Percentiles rank a stretch among this genome's conserved stretches.
Conservation (phyloP, 2,888 invertebrate genomes). For the Cantharis lateralis region DNA sequence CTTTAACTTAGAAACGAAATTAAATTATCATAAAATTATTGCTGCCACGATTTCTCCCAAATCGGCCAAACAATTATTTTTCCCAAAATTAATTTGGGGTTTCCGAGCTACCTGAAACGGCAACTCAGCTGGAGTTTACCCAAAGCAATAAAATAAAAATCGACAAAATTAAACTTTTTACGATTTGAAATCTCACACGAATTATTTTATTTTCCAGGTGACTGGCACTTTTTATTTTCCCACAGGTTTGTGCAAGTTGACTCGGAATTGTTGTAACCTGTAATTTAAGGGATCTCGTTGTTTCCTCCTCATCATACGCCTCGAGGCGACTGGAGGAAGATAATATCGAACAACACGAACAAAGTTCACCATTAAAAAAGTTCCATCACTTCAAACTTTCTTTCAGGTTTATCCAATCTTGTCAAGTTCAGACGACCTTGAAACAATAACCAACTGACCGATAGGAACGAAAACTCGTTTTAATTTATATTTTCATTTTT, state of each 20-base stretch:
- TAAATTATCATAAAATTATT: not conserved
- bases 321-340: constrained; percentile 25
- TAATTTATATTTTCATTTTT: constrained; percentile 1
- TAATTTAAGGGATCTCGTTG: constrained; percentile 36
- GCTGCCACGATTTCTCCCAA: not conserved
- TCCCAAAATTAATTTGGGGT: not conserved
- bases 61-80: not conserved
- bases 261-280: constrained; percentile 34
- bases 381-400: constrained; percentile 12
- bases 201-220: not conserved
- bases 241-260: constrained; percentile 27
- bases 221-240: constrained; percentile 22
- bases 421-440: constrained; percentile 36
- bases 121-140: not conserved
- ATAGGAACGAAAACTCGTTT: constrained; percentile 34
- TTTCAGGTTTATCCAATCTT: constrained; percentile 25
- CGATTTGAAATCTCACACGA: not conserved
- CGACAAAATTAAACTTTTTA: not conserved
- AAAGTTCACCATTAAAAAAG: not conserved
- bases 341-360: constrained; percentile 9
- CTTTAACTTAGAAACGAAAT: not conserved
- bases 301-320: constrained; percentile 31
- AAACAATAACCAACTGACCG: constrained; percentile 43
- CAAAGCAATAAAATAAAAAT: not conserved
- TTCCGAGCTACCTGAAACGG: not conserved